Evolutionary conservation across 2,888 invertebrate genomes (phyloP), one percentile per base, ranked within the genome.

Genomic region (Limnephilus marmoratus): DNA sequence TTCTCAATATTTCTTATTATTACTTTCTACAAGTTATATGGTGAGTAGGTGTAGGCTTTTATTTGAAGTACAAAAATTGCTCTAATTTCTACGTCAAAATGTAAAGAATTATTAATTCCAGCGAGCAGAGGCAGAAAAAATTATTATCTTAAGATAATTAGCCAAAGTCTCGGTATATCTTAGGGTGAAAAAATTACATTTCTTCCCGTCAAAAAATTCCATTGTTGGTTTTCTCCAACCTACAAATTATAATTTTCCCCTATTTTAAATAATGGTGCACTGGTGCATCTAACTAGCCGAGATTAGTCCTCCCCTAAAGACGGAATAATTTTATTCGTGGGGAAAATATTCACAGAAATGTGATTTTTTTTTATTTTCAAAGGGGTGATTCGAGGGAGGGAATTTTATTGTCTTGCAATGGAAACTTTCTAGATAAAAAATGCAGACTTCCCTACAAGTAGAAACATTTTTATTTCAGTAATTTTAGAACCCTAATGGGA

Each of bases 251-350:
- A 88, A 68, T 68, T 45, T 89, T 91, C 92, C 89, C 82, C 81
- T 88, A 68, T 68, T 41, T 29, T 83, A 81, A 81, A 92, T 91
- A 91, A 91, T 90, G 90, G 92, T 92, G 91, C 92, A 81, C 90
- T 86, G 91, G 91, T 92, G 92, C 92, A 92, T 80, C 53, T 92
- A 92, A 92, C 90, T 88, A 91, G 81, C 89, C 49, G 91, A 91
- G 92, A 89, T 92, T 92, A 92, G 83, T 49, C 83, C 90, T 85
- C 89, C 88, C 81, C 89, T 34, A 49, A 91, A 81, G 90, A 88
- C 88, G 86, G 45, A 90, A 81, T 81, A 92, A 90, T 81, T 90
- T 90, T 15, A 29, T 81, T 81, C 45, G 81, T 41, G 11, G 81
- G n/a, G 90, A 29, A 90, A 81, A 37, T 90, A 49, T 81, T 81